phyloP scores from a whole-genome alignment of 2,113 vertebrate genomes.

The Noturus placidus region DNA sequence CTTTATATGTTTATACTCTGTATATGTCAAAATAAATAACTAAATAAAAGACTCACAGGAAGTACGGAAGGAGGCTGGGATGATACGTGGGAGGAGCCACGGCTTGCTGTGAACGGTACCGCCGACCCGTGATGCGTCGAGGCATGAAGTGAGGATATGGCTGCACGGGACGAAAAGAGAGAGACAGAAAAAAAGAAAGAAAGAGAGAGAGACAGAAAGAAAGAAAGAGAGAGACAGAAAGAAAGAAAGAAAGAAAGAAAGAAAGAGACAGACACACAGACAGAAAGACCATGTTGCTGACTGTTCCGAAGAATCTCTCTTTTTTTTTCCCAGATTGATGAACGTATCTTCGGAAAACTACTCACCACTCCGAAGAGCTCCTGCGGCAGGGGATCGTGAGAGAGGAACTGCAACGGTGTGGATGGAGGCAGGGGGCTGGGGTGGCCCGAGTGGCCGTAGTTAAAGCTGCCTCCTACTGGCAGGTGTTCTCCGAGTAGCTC shows the following conservation, averaged over 20 bases:
- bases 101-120: conserved; percentile 90
- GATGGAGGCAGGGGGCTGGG: conserved; percentile 87
- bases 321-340: neutral
- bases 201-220: too few relatives aligned
- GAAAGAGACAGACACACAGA: too few relatives aligned
- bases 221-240: too few relatives aligned
- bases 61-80: conserved; percentile 94
- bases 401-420: conserved; percentile 89
- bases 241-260: too few relatives aligned
- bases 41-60: conserved; percentile 76
- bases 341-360: conserved; percentile 32
- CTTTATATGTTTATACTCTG: neutral
- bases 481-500: conserved; percentile 93
- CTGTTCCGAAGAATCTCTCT: neutral
- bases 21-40: neutral
- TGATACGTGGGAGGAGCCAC: conserved; percentile 91
- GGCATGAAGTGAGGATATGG: conserved; percentile 94
- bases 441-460: conserved; percentile 86
- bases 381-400: conserved; percentile 91
- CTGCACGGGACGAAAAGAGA: conserved; percentile 59
- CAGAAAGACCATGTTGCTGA: too few relatives aligned
- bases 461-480: conserved; percentile 86
- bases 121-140: conserved; percentile 87
- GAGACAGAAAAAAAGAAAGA: neutral
- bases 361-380: conserved; percentile 95